Conservation (phyloP, 2,888 invertebrate genomes). For the Uropetala carovei region DNA sequence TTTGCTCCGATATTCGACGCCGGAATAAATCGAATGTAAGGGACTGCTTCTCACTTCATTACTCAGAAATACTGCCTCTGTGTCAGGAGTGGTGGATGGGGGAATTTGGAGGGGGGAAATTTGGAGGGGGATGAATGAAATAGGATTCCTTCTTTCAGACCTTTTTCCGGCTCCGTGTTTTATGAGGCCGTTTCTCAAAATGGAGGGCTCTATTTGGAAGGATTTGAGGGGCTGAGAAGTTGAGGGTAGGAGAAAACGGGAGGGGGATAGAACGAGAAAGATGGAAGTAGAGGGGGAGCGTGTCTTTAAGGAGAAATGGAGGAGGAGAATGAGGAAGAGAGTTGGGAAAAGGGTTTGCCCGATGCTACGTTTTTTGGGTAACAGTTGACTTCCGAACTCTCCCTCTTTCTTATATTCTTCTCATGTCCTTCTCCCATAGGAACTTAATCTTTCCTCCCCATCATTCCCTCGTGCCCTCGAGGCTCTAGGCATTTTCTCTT, state of each 20-base stretch:
- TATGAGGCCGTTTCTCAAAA: constrained; percentile 22
- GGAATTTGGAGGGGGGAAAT: background rate
- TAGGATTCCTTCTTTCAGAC: background rate
- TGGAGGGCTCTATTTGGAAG: background rate
- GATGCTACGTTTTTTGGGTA: background rate
- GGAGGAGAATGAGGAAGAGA: too few relatives aligned
- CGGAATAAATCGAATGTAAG: constrained; percentile 3
- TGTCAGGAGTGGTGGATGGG: background rate
- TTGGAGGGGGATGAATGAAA: background rate
- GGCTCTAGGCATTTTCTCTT: background rate
- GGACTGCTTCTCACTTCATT: constrained; percentile 2
- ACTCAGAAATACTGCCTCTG: constrained; percentile 17
- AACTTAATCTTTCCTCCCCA: background rate
- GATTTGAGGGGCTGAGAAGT: background rate
- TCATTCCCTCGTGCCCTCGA: background rate
- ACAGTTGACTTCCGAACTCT: background rate
- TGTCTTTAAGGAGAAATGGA: too few relatives aligned
- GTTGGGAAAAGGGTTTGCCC: background rate
- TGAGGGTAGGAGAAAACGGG: background rate
- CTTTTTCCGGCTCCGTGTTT: constrained; percentile 7
- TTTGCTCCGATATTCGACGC: background rate
- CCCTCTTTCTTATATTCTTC: background rate
- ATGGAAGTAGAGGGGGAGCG: too few relatives aligned
- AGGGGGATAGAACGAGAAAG: too few relatives aligned
- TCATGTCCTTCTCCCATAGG: background rate